These are phyloP conservation scores for Trissoscelio sp. DNA, from an alignment of 2,888 invertebrate species.

Conservation along the genomic window DNA sequence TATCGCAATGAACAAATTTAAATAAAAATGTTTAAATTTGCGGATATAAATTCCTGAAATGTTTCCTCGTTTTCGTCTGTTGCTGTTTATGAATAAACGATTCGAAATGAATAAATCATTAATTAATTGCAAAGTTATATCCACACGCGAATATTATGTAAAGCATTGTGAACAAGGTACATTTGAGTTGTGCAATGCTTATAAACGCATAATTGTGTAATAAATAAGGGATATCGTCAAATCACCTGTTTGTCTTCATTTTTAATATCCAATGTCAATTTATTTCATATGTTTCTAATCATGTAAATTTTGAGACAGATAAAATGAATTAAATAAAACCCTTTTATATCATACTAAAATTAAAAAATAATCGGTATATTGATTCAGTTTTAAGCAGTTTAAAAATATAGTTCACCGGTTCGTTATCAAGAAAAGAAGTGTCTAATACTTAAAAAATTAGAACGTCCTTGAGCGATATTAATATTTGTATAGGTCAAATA, in stretches of 20 bases:
- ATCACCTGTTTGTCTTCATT: background rate
- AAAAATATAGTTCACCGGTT: background rate
- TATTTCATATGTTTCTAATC: too few species aligned
- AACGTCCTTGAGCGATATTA: background rate
- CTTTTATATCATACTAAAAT: too few species aligned
- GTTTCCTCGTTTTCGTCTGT: constrained; percentile 21
- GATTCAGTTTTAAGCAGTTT: background rate
- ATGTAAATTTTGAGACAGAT: background rate
- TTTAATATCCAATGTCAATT: too few species aligned
- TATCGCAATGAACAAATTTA: constrained; percentile 47
- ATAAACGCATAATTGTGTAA: constrained; percentile 9
- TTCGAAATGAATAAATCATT: constrained; percentile 17
- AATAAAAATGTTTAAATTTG: constrained; percentile 56
- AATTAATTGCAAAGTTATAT: constrained; percentile 42
- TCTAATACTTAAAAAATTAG: background rate
- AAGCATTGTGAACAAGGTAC: constrained; percentile 11
- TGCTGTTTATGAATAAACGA: constrained; percentile 12
- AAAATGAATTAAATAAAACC: too few species aligned
- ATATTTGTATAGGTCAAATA: background rate
- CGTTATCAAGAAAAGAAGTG: background rate
- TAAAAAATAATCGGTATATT: too few species aligned
- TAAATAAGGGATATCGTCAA: constrained; percentile 3
- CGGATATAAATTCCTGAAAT: constrained; percentile 34
- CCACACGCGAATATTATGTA: constrained; percentile 25
- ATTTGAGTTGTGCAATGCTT: constrained; percentile 13